Percentiles rank a stretch among this genome's conserved stretches.
Evolutionary conservation across 2,797 vertebrate species (phyloP).

Genomic region (Hozukius guyotensis): DNA sequence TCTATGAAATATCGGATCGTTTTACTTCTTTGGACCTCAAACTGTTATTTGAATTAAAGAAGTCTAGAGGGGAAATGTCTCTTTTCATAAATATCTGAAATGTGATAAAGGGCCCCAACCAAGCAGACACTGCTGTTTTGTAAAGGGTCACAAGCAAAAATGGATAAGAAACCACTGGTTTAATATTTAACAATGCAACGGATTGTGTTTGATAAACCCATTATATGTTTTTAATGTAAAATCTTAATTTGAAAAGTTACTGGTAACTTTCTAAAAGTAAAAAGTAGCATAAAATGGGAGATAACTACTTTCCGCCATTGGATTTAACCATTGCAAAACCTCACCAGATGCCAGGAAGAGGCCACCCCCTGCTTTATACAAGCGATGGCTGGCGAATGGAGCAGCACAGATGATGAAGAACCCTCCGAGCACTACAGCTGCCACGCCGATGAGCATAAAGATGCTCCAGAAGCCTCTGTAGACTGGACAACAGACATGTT

Average conservation of each 20-base stretch:
- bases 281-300: not conserved
- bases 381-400: slow-evolving; percentile 90
- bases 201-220: not conserved
- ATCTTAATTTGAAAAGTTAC: not conserved
- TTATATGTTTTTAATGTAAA: not conserved
- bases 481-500: slow-evolving; percentile 79
- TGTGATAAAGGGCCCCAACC: not conserved
- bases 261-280: not conserved
- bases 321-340: slow-evolving; percentile 17
- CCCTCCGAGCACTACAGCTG: slow-evolving; percentile 85
- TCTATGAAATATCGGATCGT: not conserved
- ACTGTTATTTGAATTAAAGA: not conserved
- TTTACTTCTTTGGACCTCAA: not conserved
- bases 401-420: slow-evolving; percentile 97
- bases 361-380: slow-evolving; percentile 94
- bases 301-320: not conserved
- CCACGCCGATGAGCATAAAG: slow-evolving; percentile 92
- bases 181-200: not conserved
- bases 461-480: slow-evolving; percentile 97
- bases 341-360: slow-evolving; percentile 90
- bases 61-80: not conserved
- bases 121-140: not conserved
- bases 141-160: not conserved
- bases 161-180: not conserved
- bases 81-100: not conserved